Conservation (phyloP, 2,797 vertebrate species). For the Pristis pectinata region DNA sequence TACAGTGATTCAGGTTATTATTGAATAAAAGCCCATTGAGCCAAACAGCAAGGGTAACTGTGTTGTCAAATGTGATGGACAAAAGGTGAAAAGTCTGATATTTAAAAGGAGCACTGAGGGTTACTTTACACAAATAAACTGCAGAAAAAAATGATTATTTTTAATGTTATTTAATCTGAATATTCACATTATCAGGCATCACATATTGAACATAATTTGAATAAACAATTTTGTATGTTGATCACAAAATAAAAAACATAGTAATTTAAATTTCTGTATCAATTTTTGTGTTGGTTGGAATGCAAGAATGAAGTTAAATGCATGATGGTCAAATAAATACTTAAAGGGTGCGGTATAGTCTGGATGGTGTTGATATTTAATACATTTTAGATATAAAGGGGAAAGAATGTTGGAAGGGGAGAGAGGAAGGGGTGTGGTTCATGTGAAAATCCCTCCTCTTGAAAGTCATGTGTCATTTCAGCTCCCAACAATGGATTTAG, state of each 20-base stretch:
- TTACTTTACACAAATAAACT: too few species aligned
- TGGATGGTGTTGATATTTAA: background rate
- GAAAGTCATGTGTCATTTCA: background rate
- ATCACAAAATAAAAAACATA: background rate
- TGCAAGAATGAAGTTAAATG: background rate
- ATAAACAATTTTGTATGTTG: background rate
- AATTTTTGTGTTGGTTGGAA: background rate
- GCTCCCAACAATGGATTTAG: background rate
- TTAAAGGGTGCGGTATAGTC: background rate
- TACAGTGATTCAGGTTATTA: background rate
- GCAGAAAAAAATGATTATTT: background rate
- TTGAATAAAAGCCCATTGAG: background rate
- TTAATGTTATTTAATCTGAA: background rate
- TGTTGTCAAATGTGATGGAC: background rate
- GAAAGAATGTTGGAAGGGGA: background rate
- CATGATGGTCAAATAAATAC: background rate
- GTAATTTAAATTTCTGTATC: background rate
- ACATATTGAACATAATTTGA: background rate
- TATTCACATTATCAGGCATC: background rate
- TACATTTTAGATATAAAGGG: background rate
- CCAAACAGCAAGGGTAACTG: background rate
- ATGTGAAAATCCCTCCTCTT: background rate
- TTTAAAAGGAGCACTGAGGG: background rate
- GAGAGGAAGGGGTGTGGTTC: background rate
- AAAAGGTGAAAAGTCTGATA: background rate